Evolutionary conservation across 2,888 invertebrate genomes (phyloP), one percentile per base, ranked within the genome.

Genomic region (Sinodicranocentrus sp.): DNA sequence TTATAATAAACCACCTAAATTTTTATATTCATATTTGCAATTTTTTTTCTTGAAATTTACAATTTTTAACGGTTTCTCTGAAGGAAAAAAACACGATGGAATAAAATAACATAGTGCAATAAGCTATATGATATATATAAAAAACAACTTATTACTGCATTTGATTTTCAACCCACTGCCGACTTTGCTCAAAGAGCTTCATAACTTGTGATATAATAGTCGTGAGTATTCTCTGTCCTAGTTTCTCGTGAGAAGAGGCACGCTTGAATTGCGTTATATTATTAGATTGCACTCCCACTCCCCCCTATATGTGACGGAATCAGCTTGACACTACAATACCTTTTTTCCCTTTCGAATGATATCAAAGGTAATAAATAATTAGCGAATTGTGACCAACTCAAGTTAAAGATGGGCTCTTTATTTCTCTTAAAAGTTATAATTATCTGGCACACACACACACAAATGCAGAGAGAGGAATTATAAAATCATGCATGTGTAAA

Each of bases 221-320:
- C 79, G 71, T 79, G 79, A 79, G 79, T 79, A 79, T 79, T 72
- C 26, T 59, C 21, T 65, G 79, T 52, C 79, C 79, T 54, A 79
- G 79, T 79, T 79, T 79, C 79, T 57, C 39, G 48, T 57, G 57
- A 13, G 44, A 72, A 57, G 43, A 23, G 59, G 25, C 59, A 59
- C 13, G 13, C 61, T n/a, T 26, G 1, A 5, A 28, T 26, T 13
- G 57, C 26, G 15, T 67, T 23, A 33, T n/a, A 26, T 57, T 28
- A 17, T 52, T 17, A n/a, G n/a, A 17, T 59, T 25, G 26, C 59
- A 23, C 43, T 59, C n/a, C 25, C 19, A 19, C 52, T 8, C 52
- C 19, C 8, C 19, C 19, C 17, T 52, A 19, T 52, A 19, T 48
- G 17, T 48, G n/a, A 3, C 13, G 6, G n/a, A 48, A 15, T 48